Percentiles rank a stretch among this genome's conserved stretches.
phyloP scores from a whole-genome alignment of 2,113 vertebrate species.

The Addax nasomaculatus region DNA sequence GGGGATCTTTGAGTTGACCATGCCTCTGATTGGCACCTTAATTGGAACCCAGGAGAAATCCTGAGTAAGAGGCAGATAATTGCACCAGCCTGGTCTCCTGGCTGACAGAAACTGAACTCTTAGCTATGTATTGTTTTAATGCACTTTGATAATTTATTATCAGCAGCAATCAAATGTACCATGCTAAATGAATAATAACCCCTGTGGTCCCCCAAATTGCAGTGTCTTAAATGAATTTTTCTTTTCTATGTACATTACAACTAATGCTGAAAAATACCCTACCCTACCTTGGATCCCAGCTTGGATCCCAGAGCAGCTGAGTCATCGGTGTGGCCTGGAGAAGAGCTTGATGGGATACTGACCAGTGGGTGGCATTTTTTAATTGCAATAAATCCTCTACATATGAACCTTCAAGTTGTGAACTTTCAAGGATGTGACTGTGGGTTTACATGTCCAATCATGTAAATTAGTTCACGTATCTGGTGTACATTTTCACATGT shows the following conservation, averaged over 20 bases:
- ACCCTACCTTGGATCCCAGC: neutral
- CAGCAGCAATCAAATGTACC: neutral
- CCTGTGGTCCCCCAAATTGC: accelerated
- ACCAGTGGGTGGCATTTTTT: neutral
- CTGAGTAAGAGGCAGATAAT: neutral
- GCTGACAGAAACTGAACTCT: neutral
- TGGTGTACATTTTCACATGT: neutral
- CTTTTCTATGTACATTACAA: neutral
- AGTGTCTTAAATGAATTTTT: neutral
- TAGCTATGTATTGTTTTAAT: neutral
- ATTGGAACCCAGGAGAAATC: neutral
- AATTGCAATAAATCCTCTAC: neutral
- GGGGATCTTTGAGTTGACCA: neutral
- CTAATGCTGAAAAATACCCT: neutral
- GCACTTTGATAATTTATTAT: neutral
- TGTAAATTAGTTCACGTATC: neutral
- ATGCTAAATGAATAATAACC: neutral
- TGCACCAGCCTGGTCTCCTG: neutral
- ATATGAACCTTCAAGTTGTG: neutral
- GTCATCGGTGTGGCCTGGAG: neutral
- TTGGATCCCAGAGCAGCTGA: neutral
- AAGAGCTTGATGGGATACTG: neutral
- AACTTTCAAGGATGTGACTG: neutral
- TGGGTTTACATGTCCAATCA: neutral
- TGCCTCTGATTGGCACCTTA: neutral